Evolutionary conservation across 2,888 invertebrate genomes (phyloP).

Genomic region (Balanococcus diminutus): DNA sequence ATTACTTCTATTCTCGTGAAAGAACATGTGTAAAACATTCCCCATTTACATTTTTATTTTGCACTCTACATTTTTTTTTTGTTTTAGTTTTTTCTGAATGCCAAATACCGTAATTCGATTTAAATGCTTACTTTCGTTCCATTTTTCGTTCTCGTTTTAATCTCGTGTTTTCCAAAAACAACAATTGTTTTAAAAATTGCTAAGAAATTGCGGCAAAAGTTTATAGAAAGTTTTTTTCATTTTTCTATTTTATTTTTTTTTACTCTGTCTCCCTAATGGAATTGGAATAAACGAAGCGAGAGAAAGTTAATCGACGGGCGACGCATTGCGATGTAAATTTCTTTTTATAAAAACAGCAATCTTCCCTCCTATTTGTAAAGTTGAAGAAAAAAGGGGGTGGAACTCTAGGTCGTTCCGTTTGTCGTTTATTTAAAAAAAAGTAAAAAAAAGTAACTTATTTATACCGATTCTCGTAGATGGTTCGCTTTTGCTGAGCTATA

Average conservation of each 20-base stretch:
- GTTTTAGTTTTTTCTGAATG: background rate
- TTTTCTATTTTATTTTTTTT: background rate
- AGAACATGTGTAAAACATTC: too few relatives aligned
- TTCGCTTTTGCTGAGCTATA: background rate
- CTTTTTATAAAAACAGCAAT: background rate
- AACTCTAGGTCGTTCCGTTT: too few relatives aligned
- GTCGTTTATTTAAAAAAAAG: background rate
- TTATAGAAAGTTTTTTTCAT: background rate
- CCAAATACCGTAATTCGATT: background rate
- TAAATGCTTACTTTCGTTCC: background rate
- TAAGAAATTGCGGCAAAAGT: conserved; percentile 1
- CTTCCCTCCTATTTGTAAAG: too few relatives aligned
- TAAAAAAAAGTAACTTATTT: too few relatives aligned
- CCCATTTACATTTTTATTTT: background rate
- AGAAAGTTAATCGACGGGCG: background rate
- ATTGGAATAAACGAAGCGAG: background rate
- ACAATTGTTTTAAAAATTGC: background rate
- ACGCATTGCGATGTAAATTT: background rate
- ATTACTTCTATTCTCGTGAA: too few relatives aligned
- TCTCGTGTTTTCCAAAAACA: background rate
- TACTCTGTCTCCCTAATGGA: background rate
- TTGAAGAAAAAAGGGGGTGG: background rate
- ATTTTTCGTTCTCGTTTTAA: background rate
- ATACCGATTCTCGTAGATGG: background rate
- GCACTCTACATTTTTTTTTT: background rate